Evolutionary conservation across 2,797 vertebrate genomes (phyloP).

Genomic region (Trematomus bernacchii): DNA sequence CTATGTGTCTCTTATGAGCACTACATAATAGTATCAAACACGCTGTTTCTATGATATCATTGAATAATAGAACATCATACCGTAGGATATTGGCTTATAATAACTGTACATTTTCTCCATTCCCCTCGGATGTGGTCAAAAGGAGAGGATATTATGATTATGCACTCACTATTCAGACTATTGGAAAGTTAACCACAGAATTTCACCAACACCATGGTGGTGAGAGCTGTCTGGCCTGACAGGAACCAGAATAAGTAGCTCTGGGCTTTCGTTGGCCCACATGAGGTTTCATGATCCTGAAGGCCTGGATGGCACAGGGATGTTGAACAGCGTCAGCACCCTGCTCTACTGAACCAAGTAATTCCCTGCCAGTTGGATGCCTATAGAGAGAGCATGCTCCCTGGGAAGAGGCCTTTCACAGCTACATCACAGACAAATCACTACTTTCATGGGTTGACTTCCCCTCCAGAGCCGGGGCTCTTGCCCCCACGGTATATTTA

Average conservation of each 20-base stretch:
- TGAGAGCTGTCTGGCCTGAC: conserved; percentile 51
- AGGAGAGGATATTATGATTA: conserved; percentile 42
- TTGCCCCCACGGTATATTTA: conserved; percentile 62
- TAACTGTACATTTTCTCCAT: conserved; percentile 20
- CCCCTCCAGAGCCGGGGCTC: conserved; percentile 57
- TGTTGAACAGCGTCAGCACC: conserved; percentile 64
- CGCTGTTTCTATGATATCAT: conserved; percentile 40
- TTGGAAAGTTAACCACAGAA: conserved; percentile 39
- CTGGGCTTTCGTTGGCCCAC: conserved; percentile 52
- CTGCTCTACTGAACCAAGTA: conserved; percentile 80
- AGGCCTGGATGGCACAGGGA: conserved; percentile 60
- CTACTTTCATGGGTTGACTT: conserved; percentile 76
- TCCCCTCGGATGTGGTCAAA: conserved; percentile 17
- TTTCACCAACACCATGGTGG: conserved; percentile 38
- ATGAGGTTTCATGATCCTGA: conserved; percentile 53
- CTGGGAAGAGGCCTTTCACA: conserved; percentile 73
- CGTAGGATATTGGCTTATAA: conserved; percentile 27
- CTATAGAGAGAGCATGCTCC: conserved; percentile 55
- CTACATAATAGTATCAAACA: conserved; percentile 28
- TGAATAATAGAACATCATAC: conserved; percentile 43
- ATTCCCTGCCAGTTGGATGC: conserved; percentile 78
- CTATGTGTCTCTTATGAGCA: conserved; percentile 43
- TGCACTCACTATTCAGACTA: conserved; percentile 7
- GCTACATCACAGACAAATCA: conserved; percentile 78
- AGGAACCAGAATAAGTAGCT: conserved; percentile 65